Evolutionary conservation across 2,888 invertebrate species (phyloP).

Genomic region (Proisotoma minuta): DNA sequence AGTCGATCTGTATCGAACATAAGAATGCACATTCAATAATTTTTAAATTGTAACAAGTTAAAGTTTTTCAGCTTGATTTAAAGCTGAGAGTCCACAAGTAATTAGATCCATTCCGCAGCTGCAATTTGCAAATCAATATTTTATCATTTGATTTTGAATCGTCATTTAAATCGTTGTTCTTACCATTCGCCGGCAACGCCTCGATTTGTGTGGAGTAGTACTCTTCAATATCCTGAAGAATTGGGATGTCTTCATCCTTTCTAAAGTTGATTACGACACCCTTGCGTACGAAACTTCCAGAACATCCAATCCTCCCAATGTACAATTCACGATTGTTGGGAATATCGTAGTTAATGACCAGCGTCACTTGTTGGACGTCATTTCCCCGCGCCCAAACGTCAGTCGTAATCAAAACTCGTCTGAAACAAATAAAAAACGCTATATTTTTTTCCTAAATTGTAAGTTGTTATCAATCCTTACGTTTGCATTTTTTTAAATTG

Average conservation of each 20-base stretch:
- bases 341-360: conserved; percentile 98
- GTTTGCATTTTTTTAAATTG: conserved; percentile 91
- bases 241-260: conserved; percentile 98
- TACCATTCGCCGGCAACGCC: conserved; percentile 94
- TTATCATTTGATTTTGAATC: conserved; percentile 7
- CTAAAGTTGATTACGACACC: conserved; percentile 99
- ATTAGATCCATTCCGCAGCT: conserved; percentile 81
- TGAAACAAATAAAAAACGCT: conserved; percentile 50
- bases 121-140: conserved; percentile 39
- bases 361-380: conserved; percentile 97
- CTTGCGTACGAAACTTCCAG: conserved; percentile 95
- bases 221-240: conserved; percentile 97
- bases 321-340: conserved; percentile 99
- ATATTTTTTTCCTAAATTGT: no score
- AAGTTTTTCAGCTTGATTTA: no score
- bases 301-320: conserved; percentile 83
- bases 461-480: conserved; percentile 53
- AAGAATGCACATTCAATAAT: no score
- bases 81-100: no score
- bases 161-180: conserved; percentile 19
- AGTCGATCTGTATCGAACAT: no score
- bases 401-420: conserved; percentile 92
- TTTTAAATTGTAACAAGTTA: no score
- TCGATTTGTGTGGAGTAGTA: conserved; percentile 99
- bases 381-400: conserved; percentile 99